A percentile compares a stretch with the other conserved stretches of the same genome.
Conservation (phyloP, 2,888 invertebrate species). For the Neoascia interrupta region DNA sequence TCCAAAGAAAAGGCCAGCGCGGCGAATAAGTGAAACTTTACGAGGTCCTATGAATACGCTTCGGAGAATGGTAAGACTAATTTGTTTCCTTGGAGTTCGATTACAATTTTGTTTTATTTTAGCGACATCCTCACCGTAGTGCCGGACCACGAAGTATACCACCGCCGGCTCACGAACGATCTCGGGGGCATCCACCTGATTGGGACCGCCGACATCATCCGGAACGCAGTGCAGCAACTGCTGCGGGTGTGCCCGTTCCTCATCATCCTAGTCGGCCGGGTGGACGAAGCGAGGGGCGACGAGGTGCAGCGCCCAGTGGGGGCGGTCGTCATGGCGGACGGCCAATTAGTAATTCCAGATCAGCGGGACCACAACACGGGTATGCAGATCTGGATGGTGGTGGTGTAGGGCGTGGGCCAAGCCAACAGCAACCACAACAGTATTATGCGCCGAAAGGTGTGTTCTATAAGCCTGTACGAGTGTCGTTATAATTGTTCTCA, state of each 20-base stretch:
- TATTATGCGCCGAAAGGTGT: conserved; percentile 87
- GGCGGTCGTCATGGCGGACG: conserved; percentile 76
- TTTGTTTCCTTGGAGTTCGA: neutral
- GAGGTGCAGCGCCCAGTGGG: conserved; percentile 65
- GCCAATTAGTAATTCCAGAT: conserved; percentile 74
- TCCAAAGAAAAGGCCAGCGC: conserved; percentile 97
- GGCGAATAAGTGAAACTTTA: conserved; percentile 94
- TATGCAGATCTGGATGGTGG: conserved; percentile 80
- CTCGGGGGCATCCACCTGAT: conserved; percentile 75
- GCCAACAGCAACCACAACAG: conserved; percentile 80
- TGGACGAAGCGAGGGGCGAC: conserved; percentile 74
- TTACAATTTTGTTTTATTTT: conserved; percentile 52
- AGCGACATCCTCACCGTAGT: conserved; percentile 80
- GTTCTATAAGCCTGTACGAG: conserved; percentile 74
- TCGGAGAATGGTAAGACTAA: conserved; percentile 87
- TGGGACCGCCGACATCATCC: conserved; percentile 77
- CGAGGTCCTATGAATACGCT: conserved; percentile 95
- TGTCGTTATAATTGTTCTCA: conserved; percentile 49
- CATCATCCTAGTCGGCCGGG: conserved; percentile 74
- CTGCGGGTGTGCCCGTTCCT: conserved; percentile 25
- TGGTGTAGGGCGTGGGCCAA: conserved; percentile 71
- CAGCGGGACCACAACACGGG: conserved; percentile 81
- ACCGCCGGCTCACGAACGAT: conserved; percentile 80
- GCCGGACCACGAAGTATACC: conserved; percentile 80
- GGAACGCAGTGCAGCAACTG: conserved; percentile 51